Conservation (phyloP, 2,888 invertebrate species). For the Drymonia ruficornis region DNA sequence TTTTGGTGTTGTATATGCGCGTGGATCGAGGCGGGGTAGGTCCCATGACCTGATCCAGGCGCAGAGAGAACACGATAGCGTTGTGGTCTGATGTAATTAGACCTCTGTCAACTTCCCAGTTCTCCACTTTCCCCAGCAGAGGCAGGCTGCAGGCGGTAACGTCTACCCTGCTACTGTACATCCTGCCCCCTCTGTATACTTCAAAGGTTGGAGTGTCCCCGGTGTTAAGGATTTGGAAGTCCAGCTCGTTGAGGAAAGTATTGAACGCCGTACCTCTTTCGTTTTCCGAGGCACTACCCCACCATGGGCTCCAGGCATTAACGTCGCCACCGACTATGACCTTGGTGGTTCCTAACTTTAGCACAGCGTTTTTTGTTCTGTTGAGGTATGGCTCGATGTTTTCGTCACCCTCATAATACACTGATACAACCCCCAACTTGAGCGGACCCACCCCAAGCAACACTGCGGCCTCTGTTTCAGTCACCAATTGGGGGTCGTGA, state of each 20-base stretch:
- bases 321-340: slow-evolving; percentile 12
- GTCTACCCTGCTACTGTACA: slow-evolving; percentile 23
- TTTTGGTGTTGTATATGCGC: slow-evolving; percentile 29
- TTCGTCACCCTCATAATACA: too few relatives aligned
- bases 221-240: slow-evolving; percentile 26
- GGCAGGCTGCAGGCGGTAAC: slow-evolving; percentile 21
- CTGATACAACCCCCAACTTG: slow-evolving; percentile 23
- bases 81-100: slow-evolving; percentile 32
- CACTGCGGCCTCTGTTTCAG: slow-evolving; percentile 32
- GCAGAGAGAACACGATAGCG: slow-evolving; percentile 26
- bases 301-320: too few relatives aligned
- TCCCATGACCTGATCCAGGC: slow-evolving; percentile 4
- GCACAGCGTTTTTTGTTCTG: not conserved
- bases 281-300: slow-evolving; percentile 19
- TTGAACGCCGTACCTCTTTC: slow-evolving; percentile 20
- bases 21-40: slow-evolving; percentile 10
- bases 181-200: slow-evolving; percentile 11
- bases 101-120: slow-evolving; percentile 25
- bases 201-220: slow-evolving; percentile 28
- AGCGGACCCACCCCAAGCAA: slow-evolving; percentile 10
- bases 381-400: not conserved
- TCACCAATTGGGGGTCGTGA: slow-evolving; percentile 28
- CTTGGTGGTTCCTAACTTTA: not conserved
- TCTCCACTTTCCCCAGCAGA: slow-evolving; percentile 18
- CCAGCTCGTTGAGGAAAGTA: slow-evolving; percentile 21